Conservation (phyloP, 1,140 invertebrate genomes). For the Drosophila micromelanica region DNA sequence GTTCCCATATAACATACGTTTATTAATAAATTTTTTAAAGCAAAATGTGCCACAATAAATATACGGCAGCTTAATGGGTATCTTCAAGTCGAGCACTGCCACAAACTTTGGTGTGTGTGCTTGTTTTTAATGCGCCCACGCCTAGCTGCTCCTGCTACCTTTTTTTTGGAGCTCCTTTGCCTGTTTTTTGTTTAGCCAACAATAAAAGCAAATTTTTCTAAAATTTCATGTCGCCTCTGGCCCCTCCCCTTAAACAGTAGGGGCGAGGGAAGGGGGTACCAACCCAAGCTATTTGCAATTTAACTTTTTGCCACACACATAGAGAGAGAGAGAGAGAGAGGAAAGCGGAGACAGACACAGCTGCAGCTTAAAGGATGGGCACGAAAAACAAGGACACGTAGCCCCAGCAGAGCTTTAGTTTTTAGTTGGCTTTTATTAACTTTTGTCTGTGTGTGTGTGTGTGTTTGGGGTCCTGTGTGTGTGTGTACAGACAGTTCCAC, state of each 20-base stretch:
- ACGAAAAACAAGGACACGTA: conserved; percentile 69
- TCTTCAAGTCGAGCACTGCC: neutral
- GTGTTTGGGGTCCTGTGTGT: conserved; percentile 15
- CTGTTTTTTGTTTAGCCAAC: conserved; percentile 70
- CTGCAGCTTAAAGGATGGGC: conserved; percentile 32
- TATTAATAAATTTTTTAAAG: too few species aligned
- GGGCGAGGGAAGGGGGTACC: conserved; percentile 25
- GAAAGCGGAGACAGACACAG: neutral
- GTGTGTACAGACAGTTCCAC: conserved; percentile 53
- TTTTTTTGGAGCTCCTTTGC: conserved; percentile 43
- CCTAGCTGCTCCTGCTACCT: conserved; percentile 24
- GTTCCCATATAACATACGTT: too few species aligned
- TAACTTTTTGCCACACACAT: conserved; percentile 64
- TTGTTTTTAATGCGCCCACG: conserved; percentile 60
- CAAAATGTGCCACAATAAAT: too few species aligned
- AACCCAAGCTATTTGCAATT: conserved; percentile 78
- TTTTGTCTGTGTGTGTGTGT: conserved; percentile 56
- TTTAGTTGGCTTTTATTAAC: conserved; percentile 82
- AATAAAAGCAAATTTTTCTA: conserved; percentile 81
- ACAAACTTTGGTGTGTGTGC: conserved; percentile 24
- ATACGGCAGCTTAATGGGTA: neutral
- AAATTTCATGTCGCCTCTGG: conserved; percentile 69
- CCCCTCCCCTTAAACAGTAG: neutral
- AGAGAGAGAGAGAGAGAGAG: neutral
- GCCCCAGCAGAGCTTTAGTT: conserved; percentile 71